A percentile compares a stretch with the other conserved stretches of the same genome.
phyloP scores from a whole-genome alignment of 2,888 invertebrate genomes.

The Diadegma fenestrale region DNA sequence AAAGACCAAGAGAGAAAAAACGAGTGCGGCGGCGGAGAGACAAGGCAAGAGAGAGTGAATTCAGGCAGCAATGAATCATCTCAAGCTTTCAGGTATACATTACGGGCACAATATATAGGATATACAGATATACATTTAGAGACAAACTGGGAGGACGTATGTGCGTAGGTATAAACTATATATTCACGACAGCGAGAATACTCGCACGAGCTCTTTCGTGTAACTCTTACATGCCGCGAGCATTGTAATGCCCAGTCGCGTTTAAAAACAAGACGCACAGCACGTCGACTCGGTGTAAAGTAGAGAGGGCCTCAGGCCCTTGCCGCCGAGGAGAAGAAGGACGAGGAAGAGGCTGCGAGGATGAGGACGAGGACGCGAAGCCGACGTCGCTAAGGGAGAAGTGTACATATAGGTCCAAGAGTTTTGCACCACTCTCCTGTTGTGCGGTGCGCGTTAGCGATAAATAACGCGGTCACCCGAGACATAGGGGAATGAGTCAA shows the following conservation, averaged over 20 bases:
- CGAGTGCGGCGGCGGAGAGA: background rate
- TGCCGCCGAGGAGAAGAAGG: conserved; percentile 41
- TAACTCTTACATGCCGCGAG: conserved; percentile 66
- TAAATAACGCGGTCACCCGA: conserved; percentile 78
- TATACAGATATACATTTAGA: conserved; percentile 71
- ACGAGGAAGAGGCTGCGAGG: conserved; percentile 28
- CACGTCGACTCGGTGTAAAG: conserved; percentile 52
- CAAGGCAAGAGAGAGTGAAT: conserved; percentile 72
- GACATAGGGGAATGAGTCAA: conserved; percentile 65
- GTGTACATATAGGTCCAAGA: conserved; percentile 68
- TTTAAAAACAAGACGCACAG: conserved; percentile 66
- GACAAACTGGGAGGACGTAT: conserved; percentile 75
- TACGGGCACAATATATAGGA: conserved; percentile 32
- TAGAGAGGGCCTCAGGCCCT: conserved; percentile 49
- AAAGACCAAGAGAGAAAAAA: conserved; percentile 70
- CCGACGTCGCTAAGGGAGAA: conserved; percentile 62
- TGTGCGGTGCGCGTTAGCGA: conserved; percentile 73
- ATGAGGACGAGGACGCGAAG: conserved; percentile 27
- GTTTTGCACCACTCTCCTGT: conserved; percentile 73
- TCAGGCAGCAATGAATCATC: conserved; percentile 81
- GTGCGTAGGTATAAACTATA: conserved; percentile 33
- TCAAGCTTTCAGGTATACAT: conserved; percentile 65
- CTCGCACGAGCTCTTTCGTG: conserved; percentile 58
- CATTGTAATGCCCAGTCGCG: conserved; percentile 66
- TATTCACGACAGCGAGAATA: conserved; percentile 65